phyloP scores from a whole-genome alignment of 1,140 invertebrate genomes.

The Scaptomyza montana region DNA sequence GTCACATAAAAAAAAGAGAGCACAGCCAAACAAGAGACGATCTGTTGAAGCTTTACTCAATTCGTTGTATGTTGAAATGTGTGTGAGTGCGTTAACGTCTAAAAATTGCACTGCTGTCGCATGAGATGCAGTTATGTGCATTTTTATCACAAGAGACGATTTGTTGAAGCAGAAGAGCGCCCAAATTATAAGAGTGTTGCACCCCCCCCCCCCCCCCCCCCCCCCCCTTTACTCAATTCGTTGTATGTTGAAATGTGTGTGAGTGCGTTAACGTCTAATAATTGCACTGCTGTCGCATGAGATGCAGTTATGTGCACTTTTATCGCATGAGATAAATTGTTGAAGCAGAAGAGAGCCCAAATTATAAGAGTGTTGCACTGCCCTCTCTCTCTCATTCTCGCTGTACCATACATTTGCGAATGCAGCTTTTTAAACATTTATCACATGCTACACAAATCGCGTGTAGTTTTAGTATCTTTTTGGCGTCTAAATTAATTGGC shows the following conservation, averaged over 20 bases:
- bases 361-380: neutral
- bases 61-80: neutral
- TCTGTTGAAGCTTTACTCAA: conserved; percentile 9
- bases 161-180: neutral
- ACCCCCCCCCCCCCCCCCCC: too few relatives aligned
- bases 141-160: neutral
- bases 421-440: neutral
- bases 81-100: conserved; percentile 9
- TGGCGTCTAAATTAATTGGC: conserved; percentile 50
- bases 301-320: neutral
- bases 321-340: neutral
- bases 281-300: neutral
- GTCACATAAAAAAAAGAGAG: conserved; percentile 11
- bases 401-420: neutral
- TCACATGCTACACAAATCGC: conserved; percentile 8
- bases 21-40: conserved; percentile 13
- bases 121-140: neutral
- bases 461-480: conserved; percentile 5
- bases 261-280: conserved; percentile 2
- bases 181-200: neutral
- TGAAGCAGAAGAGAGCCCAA: neutral
- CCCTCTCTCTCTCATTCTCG: neutral
- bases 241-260: conserved; percentile 1
- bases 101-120: neutral
- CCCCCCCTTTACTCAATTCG: conserved; percentile 13